Conservation (phyloP, 2,797 vertebrate genomes). For the Bucorvus abyssinicus region DNA sequence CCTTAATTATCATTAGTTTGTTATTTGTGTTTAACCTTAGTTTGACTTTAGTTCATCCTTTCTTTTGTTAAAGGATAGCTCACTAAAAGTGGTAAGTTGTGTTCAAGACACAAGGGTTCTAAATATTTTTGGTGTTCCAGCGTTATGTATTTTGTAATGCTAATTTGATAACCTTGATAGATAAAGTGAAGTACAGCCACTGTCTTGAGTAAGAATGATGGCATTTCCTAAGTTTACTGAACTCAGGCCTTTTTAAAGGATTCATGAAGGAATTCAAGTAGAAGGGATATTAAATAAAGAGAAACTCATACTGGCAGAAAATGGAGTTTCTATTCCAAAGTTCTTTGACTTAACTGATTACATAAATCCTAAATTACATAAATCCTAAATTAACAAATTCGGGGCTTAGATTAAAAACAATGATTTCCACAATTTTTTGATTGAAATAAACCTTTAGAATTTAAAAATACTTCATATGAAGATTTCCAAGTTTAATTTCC, state of each 20-base stretch:
- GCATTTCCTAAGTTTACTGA: neutral
- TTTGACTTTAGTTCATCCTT: neutral
- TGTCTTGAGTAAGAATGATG: neutral
- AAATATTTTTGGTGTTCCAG: neutral
- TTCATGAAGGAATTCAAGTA: neutral
- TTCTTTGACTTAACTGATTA: neutral
- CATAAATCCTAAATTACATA: neutral
- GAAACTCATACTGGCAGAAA: neutral
- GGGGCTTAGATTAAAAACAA: neutral
- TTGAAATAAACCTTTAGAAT: neutral
- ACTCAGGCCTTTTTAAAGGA: neutral
- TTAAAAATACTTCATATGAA: neutral
- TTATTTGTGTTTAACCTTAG: neutral
- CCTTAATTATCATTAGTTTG: neutral
- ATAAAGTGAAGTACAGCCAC: neutral
- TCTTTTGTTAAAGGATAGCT: neutral
- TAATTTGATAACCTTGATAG: neutral
- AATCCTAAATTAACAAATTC: neutral
- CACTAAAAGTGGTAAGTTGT: neutral
- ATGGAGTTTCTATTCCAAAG: neutral
- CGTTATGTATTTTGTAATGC: neutral
- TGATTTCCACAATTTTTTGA: neutral
- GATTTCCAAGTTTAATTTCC: neutral
- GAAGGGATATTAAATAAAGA: neutral
- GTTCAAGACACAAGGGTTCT: neutral